Base-by-base conservation (phyloP, 2,888 invertebrate species). In the Biston stratarius region DNA sequence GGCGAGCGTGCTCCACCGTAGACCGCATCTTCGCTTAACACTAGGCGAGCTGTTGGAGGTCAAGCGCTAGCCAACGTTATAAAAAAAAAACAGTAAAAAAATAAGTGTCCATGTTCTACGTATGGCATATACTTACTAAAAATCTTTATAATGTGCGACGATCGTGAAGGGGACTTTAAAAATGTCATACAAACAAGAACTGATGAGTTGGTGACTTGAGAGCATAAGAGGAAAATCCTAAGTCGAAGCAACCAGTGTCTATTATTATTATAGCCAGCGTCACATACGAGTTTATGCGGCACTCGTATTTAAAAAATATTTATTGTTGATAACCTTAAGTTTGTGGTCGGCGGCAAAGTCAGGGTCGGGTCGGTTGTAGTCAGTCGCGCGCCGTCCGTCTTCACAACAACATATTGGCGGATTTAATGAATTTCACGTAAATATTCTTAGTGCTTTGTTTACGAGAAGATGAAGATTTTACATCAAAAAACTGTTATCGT, bases 301-400 rank as follows among this genome's bases (percentile, higher is more conserved):
- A 71, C 63, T 79, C 75, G 75, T 67, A 77, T 82, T 83, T 81
- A 82, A 81, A 81, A 81, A 82, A 77, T 78, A 80, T 79, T 79
- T 81, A 81, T 81, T 82, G 85, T 85, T 85, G 87, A 88, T 89
- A 89, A 88, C 89, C 88, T 88, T 83, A 81, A 75, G 80, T 81
- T 81, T 78, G 74, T 74, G 81, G 77, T 80, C 75, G 66, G 77
- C 74, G 77, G 76, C 80, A 79, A 78, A 85, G 83, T 81, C 84
- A 83, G 83, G 83, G 86, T 74, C 84, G 83, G 83, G 86, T 74
- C 84, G 77, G 78, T 73, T 81, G 74, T 72, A 82, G 55, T 83
- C 88, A 88, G 89, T 89, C 83, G 84, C 69, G 75, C 74, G 76
- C 82, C 68, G 78, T 71, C 85, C 81, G 83, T 82, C 78, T 79